Conservation (phyloP, 2,888 invertebrate genomes). For the Amitus sp. region DNA sequence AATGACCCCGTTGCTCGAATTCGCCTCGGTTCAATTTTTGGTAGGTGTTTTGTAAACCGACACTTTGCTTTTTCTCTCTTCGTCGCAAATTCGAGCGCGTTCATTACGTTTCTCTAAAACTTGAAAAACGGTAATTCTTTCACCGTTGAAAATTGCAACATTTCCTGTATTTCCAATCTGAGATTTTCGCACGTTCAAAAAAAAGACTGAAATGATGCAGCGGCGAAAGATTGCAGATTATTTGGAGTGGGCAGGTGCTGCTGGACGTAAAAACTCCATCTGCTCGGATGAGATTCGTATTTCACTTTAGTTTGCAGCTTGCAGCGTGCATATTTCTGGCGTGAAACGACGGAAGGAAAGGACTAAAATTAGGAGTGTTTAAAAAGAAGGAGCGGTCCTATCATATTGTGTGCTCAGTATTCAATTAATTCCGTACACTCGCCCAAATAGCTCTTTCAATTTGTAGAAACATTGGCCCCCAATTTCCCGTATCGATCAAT, state of each 20-base stretch:
- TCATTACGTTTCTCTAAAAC: constrained; percentile 10
- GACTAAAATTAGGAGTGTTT: not conserved
- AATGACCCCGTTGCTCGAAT: constrained; percentile 41
- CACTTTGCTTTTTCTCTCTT: constrained; percentile 43
- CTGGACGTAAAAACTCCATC: not conserved
- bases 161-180: not conserved
- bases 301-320: not conserved
- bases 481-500: too few relatives aligned
- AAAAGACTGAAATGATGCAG: not conserved
- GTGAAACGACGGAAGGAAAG: not conserved
- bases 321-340: too few relatives aligned
- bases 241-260: not conserved
- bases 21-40: constrained; percentile 54
- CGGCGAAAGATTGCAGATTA: not conserved
- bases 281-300: not conserved
- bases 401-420: not conserved
- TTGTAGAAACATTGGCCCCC: too few relatives aligned
- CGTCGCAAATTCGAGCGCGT: constrained; percentile 39
- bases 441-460: too few relatives aligned
- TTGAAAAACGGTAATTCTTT: not conserved
- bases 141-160: not conserved
- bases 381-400: not conserved
- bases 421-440: not conserved
- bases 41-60: constrained; percentile 52
- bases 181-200: not conserved